Conservation (phyloP, 2,113 vertebrate species). For the human (Homo sapiens) region DNA sequence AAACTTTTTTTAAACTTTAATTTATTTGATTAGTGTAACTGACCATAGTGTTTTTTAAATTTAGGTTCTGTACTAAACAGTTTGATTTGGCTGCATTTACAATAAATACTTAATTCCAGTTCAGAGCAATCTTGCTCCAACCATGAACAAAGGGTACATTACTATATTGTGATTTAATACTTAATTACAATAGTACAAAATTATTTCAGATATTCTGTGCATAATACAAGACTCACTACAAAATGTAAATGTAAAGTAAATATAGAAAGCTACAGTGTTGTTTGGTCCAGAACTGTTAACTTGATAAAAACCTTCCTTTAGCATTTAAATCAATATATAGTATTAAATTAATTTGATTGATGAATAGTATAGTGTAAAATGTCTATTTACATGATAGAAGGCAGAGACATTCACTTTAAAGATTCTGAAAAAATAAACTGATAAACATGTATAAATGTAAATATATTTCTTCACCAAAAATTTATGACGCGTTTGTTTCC, state of each 20-base stretch:
- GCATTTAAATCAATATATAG: not conserved
- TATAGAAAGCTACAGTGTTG: not conserved
- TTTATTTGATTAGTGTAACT: constrained; percentile 46
- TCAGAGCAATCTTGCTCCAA: not conserved
- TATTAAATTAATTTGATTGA: not conserved
- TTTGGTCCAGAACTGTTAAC: not conserved
- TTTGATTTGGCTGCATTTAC: not conserved
- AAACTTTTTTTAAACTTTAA: constrained; percentile 10
- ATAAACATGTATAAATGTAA: constrained; percentile 3
- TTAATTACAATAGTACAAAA: not conserved
- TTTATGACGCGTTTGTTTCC: not conserved
- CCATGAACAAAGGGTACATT: not conserved
- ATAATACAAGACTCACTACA: not conserved
- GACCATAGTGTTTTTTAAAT: not conserved
- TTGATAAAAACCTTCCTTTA: not conserved
- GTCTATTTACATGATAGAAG: not conserved
- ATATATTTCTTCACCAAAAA: not conserved
- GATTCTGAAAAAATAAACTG: not conserved
- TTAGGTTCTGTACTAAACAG: not conserved
- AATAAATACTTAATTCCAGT: constrained; percentile 11
- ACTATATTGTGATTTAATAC: not conserved
- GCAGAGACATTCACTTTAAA: constrained; percentile 3
- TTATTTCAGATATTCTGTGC: not conserved
- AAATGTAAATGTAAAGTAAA: not conserved
- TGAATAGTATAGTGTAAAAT: not conserved